Conservation (phyloP, 1,140 invertebrate species). For the Drosophila baimaii region DNA sequence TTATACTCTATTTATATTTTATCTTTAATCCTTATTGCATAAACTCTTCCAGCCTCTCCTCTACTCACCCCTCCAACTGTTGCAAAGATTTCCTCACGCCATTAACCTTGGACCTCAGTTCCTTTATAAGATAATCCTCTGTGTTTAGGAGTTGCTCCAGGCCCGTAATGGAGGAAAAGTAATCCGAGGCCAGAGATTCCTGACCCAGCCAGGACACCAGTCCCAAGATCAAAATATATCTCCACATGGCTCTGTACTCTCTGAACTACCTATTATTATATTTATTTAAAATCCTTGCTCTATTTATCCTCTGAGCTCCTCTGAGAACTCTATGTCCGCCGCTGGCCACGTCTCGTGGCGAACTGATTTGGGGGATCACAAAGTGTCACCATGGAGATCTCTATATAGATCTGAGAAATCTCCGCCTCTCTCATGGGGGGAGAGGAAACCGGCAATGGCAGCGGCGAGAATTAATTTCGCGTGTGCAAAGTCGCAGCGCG, state of each 20-base stretch:
- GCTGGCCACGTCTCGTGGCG: conserved; percentile 51
- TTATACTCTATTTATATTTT: neutral
- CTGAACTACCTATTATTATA: neutral
- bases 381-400: conserved; percentile 11
- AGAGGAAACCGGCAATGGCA: conserved; percentile 49
- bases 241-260: conserved; percentile 29
- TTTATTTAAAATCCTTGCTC: neutral
- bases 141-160: conserved; percentile 94
- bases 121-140: conserved; percentile 92
- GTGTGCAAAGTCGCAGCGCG: conserved; percentile 40
- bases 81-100: conserved; percentile 91
- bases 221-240: conserved; percentile 26
- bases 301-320: neutral
- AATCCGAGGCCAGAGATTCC: conserved; percentile 84
- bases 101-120: conserved; percentile 91
- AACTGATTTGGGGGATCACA: conserved; percentile 50
- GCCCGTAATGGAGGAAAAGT: conserved; percentile 95
- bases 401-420: conserved; percentile 11
- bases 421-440: conserved; percentile 45
- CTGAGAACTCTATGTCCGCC: conserved; percentile 41
- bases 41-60: neutral
- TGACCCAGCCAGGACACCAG: conserved; percentile 33
- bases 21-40: neutral
- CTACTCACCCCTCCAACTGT: conserved; percentile 88
- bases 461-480: conserved; percentile 59